These are phyloP conservation scores for Sternarchorhynchus goeldii DNA, from an alignment of 2,797 vertebrate species.

Conservation along the genomic window DNA sequence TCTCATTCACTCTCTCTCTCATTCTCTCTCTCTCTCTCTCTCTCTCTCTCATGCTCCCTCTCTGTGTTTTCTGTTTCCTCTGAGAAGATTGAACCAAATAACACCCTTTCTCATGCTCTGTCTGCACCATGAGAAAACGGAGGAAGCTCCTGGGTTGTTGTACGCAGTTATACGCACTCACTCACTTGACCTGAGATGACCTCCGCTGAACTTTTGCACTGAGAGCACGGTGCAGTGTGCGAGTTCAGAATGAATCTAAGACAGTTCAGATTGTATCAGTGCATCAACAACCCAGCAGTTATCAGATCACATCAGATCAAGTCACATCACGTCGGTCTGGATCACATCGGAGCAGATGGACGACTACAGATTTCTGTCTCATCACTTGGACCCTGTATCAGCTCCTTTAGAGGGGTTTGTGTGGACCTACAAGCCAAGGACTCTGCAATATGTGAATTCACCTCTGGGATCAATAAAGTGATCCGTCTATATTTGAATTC, in stretches of 20 bases:
- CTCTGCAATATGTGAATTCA: not conserved
- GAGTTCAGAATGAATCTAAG: not conserved
- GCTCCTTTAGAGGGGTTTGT: not conserved
- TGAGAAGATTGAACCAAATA: constrained; percentile 30
- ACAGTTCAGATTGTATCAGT: not conserved
- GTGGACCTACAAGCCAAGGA: not conserved
- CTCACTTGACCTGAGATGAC: constrained; percentile 5
- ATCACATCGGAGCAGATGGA: not conserved
- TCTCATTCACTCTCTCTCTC: no score
- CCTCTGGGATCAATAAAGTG: no score
- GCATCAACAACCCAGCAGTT: not conserved
- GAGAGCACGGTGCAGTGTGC: not conserved
- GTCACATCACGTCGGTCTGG: no score
- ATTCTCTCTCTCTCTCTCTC: not conserved
- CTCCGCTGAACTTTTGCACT: constrained; percentile 38
- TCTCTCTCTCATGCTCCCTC: constrained; percentile 2
- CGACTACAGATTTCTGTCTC: not conserved
- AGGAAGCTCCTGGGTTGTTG: not conserved
- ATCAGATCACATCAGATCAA: no score
- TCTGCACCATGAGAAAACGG: constrained; percentile 24
- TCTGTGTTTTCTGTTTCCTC: constrained; percentile 33
- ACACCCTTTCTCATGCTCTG: not conserved
- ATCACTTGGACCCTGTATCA: not conserved
- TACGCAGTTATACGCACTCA: not conserved
- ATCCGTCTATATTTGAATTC: no score